Evolutionary conservation across 2,113 vertebrate genomes (phyloP).

Genomic region (Planiliza haematocheilus): DNA sequence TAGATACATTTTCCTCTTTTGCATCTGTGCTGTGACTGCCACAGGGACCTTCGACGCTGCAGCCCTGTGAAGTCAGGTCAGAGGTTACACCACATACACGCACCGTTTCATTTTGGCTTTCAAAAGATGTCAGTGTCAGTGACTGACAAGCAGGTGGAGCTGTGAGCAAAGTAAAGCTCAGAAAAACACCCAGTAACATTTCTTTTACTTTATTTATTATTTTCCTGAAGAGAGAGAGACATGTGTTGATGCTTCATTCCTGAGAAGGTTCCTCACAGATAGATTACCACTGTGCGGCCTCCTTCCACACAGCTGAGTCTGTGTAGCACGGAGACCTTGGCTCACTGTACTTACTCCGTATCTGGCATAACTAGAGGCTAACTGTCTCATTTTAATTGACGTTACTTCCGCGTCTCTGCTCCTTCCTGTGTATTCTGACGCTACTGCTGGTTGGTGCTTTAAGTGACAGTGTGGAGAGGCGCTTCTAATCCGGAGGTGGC

Average conservation of each 20-base stretch:
- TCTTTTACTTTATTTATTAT: conserved; percentile 30
- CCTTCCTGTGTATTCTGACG: conserved; percentile 53
- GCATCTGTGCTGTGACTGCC: neutral
- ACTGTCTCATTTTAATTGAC: conserved; percentile 71
- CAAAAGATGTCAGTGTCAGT: conserved; percentile 77
- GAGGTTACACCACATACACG: neutral
- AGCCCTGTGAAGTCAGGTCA: neutral
- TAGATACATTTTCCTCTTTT: neutral
- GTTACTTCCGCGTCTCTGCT: conserved; percentile 63
- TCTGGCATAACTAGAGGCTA: conserved; percentile 63
- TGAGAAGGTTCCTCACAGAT: conserved; percentile 21
- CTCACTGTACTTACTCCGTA: conserved; percentile 44
- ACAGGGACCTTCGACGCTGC: neutral
- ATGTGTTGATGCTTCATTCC: conserved; percentile 21
- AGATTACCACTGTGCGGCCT: conserved; percentile 30
- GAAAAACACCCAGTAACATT: conserved; percentile 51
- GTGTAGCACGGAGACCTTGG: conserved; percentile 39
- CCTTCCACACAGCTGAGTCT: conserved; percentile 34
- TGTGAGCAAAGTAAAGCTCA: conserved; percentile 85
- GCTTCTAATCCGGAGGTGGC: conserved; percentile 75
- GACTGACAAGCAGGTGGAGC: conserved; percentile 87
- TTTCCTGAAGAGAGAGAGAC: conserved; percentile 15
- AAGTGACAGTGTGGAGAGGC: conserved; percentile 59
- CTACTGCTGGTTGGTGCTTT: conserved; percentile 62
- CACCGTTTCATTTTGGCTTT: conserved; percentile 26